These are phyloP conservation scores for Speoplatyrhinus poulsoni DNA, from an alignment of 2,113 vertebrate genomes.

Conservation along the genomic window DNA sequence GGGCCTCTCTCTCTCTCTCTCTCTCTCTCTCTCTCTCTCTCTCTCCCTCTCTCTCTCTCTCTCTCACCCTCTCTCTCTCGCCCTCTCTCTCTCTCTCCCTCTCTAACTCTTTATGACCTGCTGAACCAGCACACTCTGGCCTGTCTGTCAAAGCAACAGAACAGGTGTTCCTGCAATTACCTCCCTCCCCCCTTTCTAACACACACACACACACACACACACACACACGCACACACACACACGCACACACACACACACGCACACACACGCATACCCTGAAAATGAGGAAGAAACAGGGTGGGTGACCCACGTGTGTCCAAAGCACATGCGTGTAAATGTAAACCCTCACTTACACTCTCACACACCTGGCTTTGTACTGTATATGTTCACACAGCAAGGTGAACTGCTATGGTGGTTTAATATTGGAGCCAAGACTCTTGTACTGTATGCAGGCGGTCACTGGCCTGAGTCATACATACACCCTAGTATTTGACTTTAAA, in stretches of 20 bases:
- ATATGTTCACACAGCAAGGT: slow-evolving; percentile 9
- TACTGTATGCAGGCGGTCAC: slow-evolving; percentile 15
- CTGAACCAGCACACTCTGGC: slow-evolving; percentile 81
- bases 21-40: slow-evolving; percentile 6
- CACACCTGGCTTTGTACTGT: not conserved
- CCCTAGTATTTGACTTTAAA: not conserved
- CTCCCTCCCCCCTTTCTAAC: slow-evolving; percentile 59
- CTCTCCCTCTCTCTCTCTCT: slow-evolving; percentile 19
- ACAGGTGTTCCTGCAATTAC: slow-evolving; percentile 76
- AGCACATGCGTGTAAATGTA: slow-evolving; percentile 4
- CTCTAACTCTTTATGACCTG: slow-evolving; percentile 64
- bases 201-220: not conserved
- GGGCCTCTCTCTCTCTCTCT: no score
- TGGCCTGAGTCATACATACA: slow-evolving; percentile 18
- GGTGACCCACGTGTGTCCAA: not conserved
- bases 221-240: slow-evolving; percentile 3
- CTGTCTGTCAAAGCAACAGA: slow-evolving; percentile 76
- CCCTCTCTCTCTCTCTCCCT: not conserved
- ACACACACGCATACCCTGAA: not conserved
- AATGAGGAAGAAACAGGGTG: not conserved
- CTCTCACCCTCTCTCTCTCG: not conserved
- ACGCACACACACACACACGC: not conserved
- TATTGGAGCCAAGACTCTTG: not conserved
- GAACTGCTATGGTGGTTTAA: slow-evolving; percentile 20
- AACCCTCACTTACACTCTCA: slow-evolving; percentile 18